These are phyloP conservation scores for Drosophila recens DNA, from an alignment of 2,888 invertebrate genomes.

Conservation along the genomic window DNA sequence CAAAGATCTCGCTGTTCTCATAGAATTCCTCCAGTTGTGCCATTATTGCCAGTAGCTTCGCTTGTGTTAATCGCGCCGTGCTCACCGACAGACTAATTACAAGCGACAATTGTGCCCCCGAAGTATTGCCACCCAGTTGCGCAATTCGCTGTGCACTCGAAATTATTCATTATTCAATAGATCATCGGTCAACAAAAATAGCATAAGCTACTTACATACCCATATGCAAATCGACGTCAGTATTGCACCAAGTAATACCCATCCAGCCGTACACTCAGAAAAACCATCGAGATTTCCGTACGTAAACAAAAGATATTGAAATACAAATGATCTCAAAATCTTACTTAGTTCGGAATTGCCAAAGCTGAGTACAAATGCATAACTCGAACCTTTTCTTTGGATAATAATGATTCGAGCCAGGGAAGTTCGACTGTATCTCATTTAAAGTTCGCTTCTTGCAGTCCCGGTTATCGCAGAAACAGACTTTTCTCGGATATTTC, in stretches of 20 bases:
- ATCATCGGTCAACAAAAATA: constrained; percentile 31
- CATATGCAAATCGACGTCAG: constrained; percentile 24
- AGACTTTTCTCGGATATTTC: neutral
- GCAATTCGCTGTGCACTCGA: neutral
- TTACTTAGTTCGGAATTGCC: neutral
- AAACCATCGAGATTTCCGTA: neutral
- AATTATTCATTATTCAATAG: constrained; percentile 42
- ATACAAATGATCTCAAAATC: neutral
- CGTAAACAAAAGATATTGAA: neutral
- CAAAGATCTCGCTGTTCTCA: constrained; percentile 89
- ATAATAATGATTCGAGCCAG: too few relatives aligned
- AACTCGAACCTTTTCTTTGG: too few relatives aligned
- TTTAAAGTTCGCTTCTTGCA: neutral
- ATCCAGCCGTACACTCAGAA: neutral
- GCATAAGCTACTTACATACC: constrained; percentile 39
- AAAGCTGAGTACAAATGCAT: neutral
- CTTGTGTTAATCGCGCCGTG: constrained; percentile 12
- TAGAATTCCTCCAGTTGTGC: constrained; percentile 86
- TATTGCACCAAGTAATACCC: neutral
- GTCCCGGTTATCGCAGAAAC: neutral
- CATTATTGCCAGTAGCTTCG: constrained; percentile 9
- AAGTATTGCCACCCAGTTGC: constrained; percentile 22
- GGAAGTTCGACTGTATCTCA: neutral
- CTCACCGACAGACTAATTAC: constrained; percentile 26
- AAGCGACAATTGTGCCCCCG: too few relatives aligned